Percentiles rank a stretch among this genome's conserved stretches.
phyloP scores from a whole-genome alignment of 1,140 invertebrate species.

The Colletes latitarsis region DNA sequence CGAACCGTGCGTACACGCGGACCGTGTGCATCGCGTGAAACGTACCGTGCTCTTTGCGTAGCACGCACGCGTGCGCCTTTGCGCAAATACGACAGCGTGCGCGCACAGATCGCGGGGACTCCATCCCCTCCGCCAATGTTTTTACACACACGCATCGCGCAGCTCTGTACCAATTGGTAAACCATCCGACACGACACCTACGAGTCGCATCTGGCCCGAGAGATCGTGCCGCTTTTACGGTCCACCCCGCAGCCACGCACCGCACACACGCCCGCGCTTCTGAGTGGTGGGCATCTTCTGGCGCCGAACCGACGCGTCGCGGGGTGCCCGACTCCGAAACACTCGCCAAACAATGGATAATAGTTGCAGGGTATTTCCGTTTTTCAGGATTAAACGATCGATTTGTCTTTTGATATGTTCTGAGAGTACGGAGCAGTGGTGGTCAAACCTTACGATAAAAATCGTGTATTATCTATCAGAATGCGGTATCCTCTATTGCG shows the following conservation, averaged over 20 bases:
- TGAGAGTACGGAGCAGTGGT: too few relatives aligned
- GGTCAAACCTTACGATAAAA: too few relatives aligned
- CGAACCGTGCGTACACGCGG: conserved; percentile 30
- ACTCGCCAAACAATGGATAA: neutral
- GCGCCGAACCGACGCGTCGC: conserved; percentile 3
- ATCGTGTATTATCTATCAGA: too few relatives aligned
- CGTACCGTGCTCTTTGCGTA: conserved; percentile 37
- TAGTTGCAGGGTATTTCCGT: neutral
- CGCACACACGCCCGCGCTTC: neutral
- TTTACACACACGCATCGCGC: conserved; percentile 46
- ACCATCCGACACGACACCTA: conserved; percentile 60
- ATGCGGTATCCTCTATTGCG: too few relatives aligned
- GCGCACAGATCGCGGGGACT: neutral
- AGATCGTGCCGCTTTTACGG: conserved; percentile 23
- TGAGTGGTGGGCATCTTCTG: neutral
- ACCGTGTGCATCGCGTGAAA: conserved; percentile 53
- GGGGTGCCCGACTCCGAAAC: neutral
- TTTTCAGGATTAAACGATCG: too few relatives aligned
- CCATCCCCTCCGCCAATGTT: conserved; percentile 20
- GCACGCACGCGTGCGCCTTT: conserved; percentile 53
- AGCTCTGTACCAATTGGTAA: conserved; percentile 65
- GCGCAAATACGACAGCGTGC: conserved; percentile 37
- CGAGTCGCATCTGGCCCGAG: conserved; percentile 53
- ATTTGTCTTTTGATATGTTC: too few relatives aligned
- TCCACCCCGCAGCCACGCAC: neutral